Percentiles rank a stretch among this genome's conserved stretches.
Evolutionary conservation across 2,888 invertebrate species (phyloP).

Genomic region (Actias luna): DNA sequence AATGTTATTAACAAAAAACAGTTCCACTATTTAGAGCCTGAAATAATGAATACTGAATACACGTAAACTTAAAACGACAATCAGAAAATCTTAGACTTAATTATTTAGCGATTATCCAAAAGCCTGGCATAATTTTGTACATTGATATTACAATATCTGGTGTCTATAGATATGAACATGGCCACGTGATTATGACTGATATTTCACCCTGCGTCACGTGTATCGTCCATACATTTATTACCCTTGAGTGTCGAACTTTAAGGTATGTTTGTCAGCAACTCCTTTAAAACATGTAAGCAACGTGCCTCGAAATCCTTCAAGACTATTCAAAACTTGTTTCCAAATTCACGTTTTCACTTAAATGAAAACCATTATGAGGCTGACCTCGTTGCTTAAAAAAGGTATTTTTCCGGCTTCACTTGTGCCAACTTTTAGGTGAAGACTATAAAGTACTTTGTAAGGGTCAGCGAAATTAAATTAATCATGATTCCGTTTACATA

Average conservation of each 20-base stretch:
- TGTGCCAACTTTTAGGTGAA: slow-evolving; percentile 36
- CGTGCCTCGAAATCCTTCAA: slow-evolving; percentile 64
- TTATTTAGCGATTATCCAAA: not conserved
- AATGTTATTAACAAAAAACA: too few species aligned
- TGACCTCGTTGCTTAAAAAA: slow-evolving; percentile 39
- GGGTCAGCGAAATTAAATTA: slow-evolving; percentile 20
- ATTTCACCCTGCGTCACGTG: slow-evolving; percentile 40
- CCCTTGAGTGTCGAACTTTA: slow-evolving; percentile 31
- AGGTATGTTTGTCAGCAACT: slow-evolving; percentile 60
- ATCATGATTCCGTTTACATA: slow-evolving; percentile 6
- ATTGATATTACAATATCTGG: not conserved
- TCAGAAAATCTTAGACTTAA: too few species aligned
- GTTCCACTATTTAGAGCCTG: too few species aligned
- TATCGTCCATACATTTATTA: slow-evolving; percentile 26
- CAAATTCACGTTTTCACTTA: slow-evolving; percentile 57
- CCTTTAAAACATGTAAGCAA: slow-evolving; percentile 54
- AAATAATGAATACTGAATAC: too few species aligned
- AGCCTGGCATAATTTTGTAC: too few species aligned
- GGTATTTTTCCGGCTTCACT: slow-evolving; percentile 48
- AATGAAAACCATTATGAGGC: slow-evolving; percentile 50
- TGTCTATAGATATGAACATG: slow-evolving; percentile 37
- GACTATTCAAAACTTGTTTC: slow-evolving; percentile 58
- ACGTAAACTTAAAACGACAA: too few species aligned
- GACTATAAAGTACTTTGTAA: slow-evolving; percentile 33
- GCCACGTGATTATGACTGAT: slow-evolving; percentile 45